Conservation (phyloP, 1,140 invertebrate species). For the Lasioglossum baleicum region DNA sequence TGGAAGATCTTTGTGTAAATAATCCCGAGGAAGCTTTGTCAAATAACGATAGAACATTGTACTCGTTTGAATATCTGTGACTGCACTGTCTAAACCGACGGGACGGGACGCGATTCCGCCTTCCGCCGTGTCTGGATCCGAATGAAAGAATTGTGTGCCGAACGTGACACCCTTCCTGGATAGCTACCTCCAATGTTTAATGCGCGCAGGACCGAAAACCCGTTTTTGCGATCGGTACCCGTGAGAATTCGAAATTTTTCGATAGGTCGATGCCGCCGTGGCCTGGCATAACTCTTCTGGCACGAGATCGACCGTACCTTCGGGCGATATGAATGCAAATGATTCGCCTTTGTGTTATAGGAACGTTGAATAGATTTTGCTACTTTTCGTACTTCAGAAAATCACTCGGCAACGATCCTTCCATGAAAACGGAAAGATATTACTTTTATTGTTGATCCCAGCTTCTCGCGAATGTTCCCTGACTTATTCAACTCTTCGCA, state of each 20-base stretch:
- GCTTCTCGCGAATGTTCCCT: no score
- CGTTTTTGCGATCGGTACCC: slow-evolving; percentile 24
- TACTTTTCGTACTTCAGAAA: slow-evolving; percentile 21
- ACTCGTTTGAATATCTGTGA: slow-evolving; percentile 57
- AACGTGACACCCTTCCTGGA: slow-evolving; percentile 51
- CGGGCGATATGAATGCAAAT: slow-evolving; percentile 12
- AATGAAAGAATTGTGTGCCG: slow-evolving; percentile 48
- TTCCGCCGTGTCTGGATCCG: slow-evolving; percentile 24
- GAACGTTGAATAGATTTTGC: slow-evolving; percentile 9
- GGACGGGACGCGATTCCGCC: background rate
- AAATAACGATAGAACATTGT: slow-evolving; percentile 15
- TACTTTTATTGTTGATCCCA: background rate
- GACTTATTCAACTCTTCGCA: no score
- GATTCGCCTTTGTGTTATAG: slow-evolving; percentile 8
- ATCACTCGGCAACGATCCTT: slow-evolving; percentile 2
- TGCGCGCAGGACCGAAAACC: slow-evolving; percentile 21
- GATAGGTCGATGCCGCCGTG: slow-evolving; percentile 29
- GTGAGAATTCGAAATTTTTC: slow-evolving; percentile 39
- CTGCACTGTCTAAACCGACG: background rate
- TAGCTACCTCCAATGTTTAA: slow-evolving; percentile 17
- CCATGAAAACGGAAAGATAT: background rate
- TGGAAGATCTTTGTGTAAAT: background rate
- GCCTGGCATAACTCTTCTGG: slow-evolving; percentile 13
- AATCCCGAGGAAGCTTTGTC: background rate
- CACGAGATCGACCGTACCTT: background rate